Evolutionary conservation across 2,888 invertebrate genomes (phyloP).

Genomic region (Hydraecia micacea): DNA sequence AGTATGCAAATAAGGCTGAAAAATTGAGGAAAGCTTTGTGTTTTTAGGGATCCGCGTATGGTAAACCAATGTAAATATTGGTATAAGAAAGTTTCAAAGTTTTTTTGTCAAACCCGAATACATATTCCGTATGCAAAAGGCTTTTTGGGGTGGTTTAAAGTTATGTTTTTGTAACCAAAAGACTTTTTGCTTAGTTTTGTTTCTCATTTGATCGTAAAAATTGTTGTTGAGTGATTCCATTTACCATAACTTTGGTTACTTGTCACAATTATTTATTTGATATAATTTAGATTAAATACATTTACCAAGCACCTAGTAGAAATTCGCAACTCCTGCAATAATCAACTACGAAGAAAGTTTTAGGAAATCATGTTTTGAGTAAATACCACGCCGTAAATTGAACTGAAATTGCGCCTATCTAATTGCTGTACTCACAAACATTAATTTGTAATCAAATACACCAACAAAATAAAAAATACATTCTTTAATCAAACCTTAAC

Average conservation of each 20-base stretch:
- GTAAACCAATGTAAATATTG: slow-evolving; percentile 52
- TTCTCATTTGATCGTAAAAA: background rate
- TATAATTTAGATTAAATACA: background rate
- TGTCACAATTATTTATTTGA: background rate
- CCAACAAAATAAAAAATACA: slow-evolving; percentile 9
- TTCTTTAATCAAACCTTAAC: slow-evolving; percentile 12
- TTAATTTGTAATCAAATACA: background rate
- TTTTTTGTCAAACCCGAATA: slow-evolving; percentile 48
- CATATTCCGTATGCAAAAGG: slow-evolving; percentile 36
- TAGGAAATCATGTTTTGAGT: background rate
- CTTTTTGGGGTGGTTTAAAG: slow-evolving; percentile 38
- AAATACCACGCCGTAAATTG: background rate
- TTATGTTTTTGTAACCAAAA: slow-evolving; percentile 18
- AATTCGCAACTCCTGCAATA: background rate
- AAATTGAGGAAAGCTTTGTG: slow-evolving; percentile 56
- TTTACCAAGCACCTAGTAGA: background rate
- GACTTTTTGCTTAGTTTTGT: background rate
- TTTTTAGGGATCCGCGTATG: slow-evolving; percentile 61
- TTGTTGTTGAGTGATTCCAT: background rate
- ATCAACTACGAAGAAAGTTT: background rate
- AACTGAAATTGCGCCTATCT: background rate
- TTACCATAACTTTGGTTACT: background rate
- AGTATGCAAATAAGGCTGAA: slow-evolving; percentile 70
- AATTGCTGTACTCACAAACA: background rate
- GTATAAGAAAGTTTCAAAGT: slow-evolving; percentile 46